These are phyloP conservation scores for Diplolepis rosae DNA, from an alignment of 2,888 invertebrate species.

Conservation along the genomic window DNA sequence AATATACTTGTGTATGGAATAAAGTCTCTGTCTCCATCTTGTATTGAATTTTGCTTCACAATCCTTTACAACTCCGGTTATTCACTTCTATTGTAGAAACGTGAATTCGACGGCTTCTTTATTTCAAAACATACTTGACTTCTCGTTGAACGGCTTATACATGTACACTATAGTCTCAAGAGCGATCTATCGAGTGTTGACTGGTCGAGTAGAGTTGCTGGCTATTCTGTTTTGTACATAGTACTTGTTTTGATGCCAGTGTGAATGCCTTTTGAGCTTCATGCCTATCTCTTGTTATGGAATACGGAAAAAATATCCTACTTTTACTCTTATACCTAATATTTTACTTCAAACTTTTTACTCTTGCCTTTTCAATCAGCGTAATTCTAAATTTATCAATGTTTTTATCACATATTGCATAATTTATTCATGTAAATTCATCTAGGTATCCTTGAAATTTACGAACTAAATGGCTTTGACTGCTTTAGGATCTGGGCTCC, in stretches of 20 bases:
- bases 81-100: background rate
- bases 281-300: slow-evolving; percentile 4
- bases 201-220: slow-evolving; percentile 26
- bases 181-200: slow-evolving; percentile 31
- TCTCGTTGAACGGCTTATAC: slow-evolving; percentile 12
- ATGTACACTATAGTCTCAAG: slow-evolving; percentile 24
- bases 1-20: too few species aligned
- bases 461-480: too few species aligned
- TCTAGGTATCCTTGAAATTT: too few species aligned
- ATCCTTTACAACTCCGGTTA: background rate
- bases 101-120: slow-evolving; percentile 24
- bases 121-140: slow-evolving; percentile 21
- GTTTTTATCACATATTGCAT: too few species aligned
- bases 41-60: background rate
- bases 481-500: too few species aligned
- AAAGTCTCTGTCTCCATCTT: too few species aligned
- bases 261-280: slow-evolving; percentile 23
- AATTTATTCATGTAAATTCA: too few species aligned
- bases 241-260: slow-evolving; percentile 2
- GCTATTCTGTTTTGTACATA: slow-evolving; percentile 10
- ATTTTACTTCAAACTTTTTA: background rate
- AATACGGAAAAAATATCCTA: background rate
- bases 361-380: too few species aligned
- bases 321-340: background rate
- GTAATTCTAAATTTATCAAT: too few species aligned